A percentile compares a stretch with the other conserved stretches of the same genome.
phyloP scores from a whole-genome alignment of 1,140 invertebrate species.

The Copidosoma floridanum region DNA sequence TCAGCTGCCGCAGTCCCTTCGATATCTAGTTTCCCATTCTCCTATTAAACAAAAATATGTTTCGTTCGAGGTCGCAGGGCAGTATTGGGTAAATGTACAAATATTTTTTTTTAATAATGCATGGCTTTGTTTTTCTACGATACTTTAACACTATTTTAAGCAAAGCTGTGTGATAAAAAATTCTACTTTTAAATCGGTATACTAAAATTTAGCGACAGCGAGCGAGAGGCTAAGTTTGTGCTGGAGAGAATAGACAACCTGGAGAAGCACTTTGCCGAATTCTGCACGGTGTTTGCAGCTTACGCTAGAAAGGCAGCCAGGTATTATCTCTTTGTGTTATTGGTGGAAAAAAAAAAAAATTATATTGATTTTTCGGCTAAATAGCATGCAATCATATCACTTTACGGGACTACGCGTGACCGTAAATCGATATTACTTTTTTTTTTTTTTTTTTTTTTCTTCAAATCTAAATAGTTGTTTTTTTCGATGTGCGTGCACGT shows the following conservation, averaged over 20 bases:
- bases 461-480: no score
- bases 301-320: conserved; percentile 70
- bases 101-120: neutral
- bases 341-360: neutral
- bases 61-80: conserved; percentile 42
- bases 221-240: conserved; percentile 70
- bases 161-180: neutral
- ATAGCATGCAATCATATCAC: no score
- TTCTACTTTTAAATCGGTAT: neutral
- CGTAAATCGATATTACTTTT: no score
- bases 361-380: conserved; percentile 5
- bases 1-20: neutral
- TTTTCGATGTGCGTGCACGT: neutral
- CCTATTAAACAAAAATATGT: conserved; percentile 29
- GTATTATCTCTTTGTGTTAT: conserved; percentile 42
- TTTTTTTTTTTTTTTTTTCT: no score
- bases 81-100: conserved; percentile 39
- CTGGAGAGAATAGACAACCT: conserved; percentile 68
- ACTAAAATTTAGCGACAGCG: conserved; percentile 45
- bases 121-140: no score
- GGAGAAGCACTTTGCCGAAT: conserved; percentile 68
- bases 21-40: neutral
- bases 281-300: conserved; percentile 66
- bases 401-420: no score
- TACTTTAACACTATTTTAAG: neutral